Evolutionary conservation across 2,888 invertebrate species (phyloP), one percentile per base, ranked within the genome.

Genomic region (Ichneumoninae sp.): DNA sequence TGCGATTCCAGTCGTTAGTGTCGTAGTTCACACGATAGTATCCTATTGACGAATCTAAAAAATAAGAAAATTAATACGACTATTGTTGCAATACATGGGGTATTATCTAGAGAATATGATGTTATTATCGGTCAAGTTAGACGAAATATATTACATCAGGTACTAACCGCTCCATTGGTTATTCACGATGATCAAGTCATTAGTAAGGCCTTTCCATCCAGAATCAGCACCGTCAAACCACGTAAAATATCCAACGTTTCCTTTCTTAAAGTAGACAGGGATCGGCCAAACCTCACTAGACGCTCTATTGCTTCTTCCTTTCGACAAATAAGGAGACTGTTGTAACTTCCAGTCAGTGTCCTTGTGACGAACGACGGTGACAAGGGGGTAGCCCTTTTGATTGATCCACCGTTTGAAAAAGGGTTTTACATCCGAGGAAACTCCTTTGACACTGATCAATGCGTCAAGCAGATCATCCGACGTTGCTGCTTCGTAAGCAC

Each of bases 361-460:
- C 0, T 87, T 87, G 62, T 95, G 94, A 4, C 95, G 94, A 13
- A 93, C 91, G 0, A 96, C 95, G 0, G 92, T 94, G 0, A 97
- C 92, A 1, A 96, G 94, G 0, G 97, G 97, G 88, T 95, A 96
- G 0, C 96, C 96, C 8, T 95, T 93, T 88, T 96, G 95, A 66
- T 94, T 94, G 16, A 96, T 95, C 96, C 96, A 97, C 5, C 95
- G 87, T 0, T 94, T 85, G 83, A 94, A 93, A 81, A 95, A 78
- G 0, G 33, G 0, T 1, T 16, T 94, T 1, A 93, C 94, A 88
- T 1, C 91, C n/a, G 8, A 22, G 4, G 44, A 0, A 26, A 26
- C 68, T 6, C 2, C 13, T 62, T 30, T 22, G 22, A 22, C 8
- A 26, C n/a, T 60, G 3, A 3, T 60, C 8, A 90, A 62, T 30